Evolutionary conservation across 2,113 vertebrate species (phyloP), one percentile per base, ranked within the genome.

Genomic region (Pseudorectes ferrugineus): DNA sequence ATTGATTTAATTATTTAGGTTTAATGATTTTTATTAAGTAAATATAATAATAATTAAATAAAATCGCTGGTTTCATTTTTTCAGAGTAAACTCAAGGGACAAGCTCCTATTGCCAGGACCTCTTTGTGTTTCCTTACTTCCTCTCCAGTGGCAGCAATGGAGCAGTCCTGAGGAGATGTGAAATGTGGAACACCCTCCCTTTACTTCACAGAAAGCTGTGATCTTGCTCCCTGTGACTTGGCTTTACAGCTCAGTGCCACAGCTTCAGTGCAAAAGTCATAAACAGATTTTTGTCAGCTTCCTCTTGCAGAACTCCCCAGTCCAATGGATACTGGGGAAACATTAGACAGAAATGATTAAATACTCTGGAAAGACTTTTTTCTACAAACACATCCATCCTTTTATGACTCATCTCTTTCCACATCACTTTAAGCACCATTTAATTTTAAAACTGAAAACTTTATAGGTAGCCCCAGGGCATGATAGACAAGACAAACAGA

Each of bases 381-480:
- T 61, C 67, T 35, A 38, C 8, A 3, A 62, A 49, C 6, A 1
- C 58, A 66, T 71, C 65, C 46, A 61, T 36, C 46, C 74, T 85
- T 77, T 70, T 42, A 26, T 52, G 55, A 70, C 36, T 92, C 67
- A 70, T 28, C 43, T 70, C n/a, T 79, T 87, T 75, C 45, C 85
- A 70, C n/a, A 42, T 66, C 55, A 74, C 28, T 51, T 83, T 77
- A 85, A 85, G 55, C n/a, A n/a, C 35, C 51, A 48, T 74, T 93
- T 85, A 49, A 83, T 91, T 94, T 91, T 54, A 71, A 92, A 90
- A 67, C 43, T 65, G 74, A 88, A 87, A 79, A 88, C 13, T 74
- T 89, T 48, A 46, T 35, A 17, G 36, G 35, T 17, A 77, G 65
- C 68, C 77, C 58, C 59, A 63, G 67, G 85, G 46, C 55, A 80